Base-by-base conservation (phyloP, 2,888 invertebrate genomes). In the Furcula furcula region DNA sequence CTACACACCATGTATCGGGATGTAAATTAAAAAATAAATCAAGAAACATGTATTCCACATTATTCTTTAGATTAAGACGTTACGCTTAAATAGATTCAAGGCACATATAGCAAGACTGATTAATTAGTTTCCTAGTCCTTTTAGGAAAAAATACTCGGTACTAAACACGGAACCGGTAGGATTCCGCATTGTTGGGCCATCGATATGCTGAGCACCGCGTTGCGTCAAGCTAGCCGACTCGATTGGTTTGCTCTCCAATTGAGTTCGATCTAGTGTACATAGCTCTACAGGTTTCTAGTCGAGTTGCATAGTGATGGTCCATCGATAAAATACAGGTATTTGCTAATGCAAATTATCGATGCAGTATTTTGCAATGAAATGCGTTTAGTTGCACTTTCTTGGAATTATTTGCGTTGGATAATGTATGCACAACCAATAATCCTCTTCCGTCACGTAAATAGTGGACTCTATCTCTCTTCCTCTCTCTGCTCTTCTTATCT, bases 121-220 rank as follows among this genome's bases (percentile, higher is more conserved):
- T 37, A 41, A 47, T 47, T 50, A 16, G 51, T 57, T 65, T 48
- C 52, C 59, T 60, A 55, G 54, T 52, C 41, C 47, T 55, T 31
- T 56, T 58, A 42, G 51, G 50, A 49, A 51, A 41, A 58, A 63
- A 57, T 45, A 37, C 46, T 25, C 34, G 12, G 22, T 22, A 46
- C 45, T 56, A 47, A 59, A 72, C 63, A 47, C 63, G 65, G 65
- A 61, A 61, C 57, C 49, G 48, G 46, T 36, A 53, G 36, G 46
- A 61, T 76, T 76, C 76, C 76, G 70, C 71, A 69, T 73, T 65
- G 60, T 55, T 54, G 43, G 49, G 47, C 38, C 47, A 54, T 58
- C 52, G 46, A 62, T 67, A 66, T 62, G 55, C 64, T 54, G 51
- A 60, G 46, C 64, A 62, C 66, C 46, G 14, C 14, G 36, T 30